Base-by-base conservation (phyloP, 1,140 invertebrate species). In the Trichoplusia ni region DNA sequence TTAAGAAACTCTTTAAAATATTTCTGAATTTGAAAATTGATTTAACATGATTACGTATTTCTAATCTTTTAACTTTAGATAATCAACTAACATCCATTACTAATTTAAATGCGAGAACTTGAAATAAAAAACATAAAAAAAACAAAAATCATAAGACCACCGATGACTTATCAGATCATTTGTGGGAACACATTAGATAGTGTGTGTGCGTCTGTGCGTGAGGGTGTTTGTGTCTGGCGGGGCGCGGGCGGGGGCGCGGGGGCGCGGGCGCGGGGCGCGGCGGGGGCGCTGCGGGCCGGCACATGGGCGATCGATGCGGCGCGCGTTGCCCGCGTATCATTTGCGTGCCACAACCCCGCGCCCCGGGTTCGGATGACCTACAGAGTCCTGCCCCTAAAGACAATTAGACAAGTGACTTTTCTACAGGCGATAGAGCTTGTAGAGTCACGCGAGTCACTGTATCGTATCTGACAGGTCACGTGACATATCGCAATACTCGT, bases 131-230 rank as follows among this genome's bases (percentile, higher is more conserved):
- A n/a, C n/a, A 21, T n/a, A 4, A 53, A 35, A 53, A 6, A 19
- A 1, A 18, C n/a, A 5, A 35, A 6, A 35, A 6, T 23, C 2
- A 7, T 9, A 1, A 31, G n/a, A 49, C 29, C 13, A 29, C n/a
- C n/a, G 44, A 11, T 18, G 44, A 29, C 3, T 47, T 49, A 31
- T 71, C 81, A 82, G 84, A 79, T 87, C 86, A 89, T 89, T 89
- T 89, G 84, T 82, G 79, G 86, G 80, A 79, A 84, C 83, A 89
- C 84, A 84, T 86, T 83, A 86, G 79, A 84, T 72, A 72, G 73
- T 73, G 67, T 69, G 75, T 67, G 71, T 70, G 78, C 63, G 71
- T 73, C 70, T 73, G 72, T 73, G 73, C 67, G 75, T 73, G 69
- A 60, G 71, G 63, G 65, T 68, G 71, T 73, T 65, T 65, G 65